Percentiles rank a stretch among this genome's conserved stretches.
phyloP scores from a whole-genome alignment of 2,888 invertebrate genomes.

The Drosophila mayaguana region DNA sequence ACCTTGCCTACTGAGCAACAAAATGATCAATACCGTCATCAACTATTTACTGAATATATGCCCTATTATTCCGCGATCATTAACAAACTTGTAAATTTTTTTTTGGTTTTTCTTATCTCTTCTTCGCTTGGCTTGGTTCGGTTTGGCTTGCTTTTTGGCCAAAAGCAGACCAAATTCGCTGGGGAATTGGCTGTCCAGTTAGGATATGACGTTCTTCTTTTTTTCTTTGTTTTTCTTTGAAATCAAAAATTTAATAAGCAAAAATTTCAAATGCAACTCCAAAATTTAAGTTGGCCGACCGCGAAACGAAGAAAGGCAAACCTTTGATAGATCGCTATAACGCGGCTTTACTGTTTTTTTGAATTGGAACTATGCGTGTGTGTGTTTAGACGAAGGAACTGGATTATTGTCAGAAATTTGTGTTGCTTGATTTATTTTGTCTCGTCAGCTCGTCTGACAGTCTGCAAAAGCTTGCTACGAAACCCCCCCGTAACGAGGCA shows the following conservation, averaged over 20 bases:
- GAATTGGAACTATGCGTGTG: slow-evolving; percentile 42
- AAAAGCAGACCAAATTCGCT: slow-evolving; percentile 9
- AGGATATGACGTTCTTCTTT: neutral
- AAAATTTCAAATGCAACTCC: slow-evolving; percentile 34
- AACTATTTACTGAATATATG: neutral
- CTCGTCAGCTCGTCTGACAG: slow-evolving; percentile 28
- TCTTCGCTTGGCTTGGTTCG: neutral
- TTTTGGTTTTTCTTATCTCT: neutral
- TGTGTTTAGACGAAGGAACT: slow-evolving; percentile 61
- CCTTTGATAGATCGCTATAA: slow-evolving; percentile 30
- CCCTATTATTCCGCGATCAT: too few relatives aligned
- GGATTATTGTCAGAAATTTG: slow-evolving; percentile 50
- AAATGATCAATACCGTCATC: neutral
- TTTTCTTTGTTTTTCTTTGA: neutral
- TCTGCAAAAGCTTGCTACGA: slow-evolving; percentile 42
- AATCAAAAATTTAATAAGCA: slow-evolving; percentile 9
- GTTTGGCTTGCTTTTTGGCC: neutral
- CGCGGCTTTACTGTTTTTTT: slow-evolving; percentile 41
- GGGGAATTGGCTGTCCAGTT: slow-evolving; percentile 2
- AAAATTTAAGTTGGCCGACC: slow-evolving; percentile 36
- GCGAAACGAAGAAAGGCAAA: slow-evolving; percentile 30
- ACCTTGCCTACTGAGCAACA: slow-evolving; percentile 36
- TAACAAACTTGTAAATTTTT: neutral
- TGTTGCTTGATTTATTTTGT: slow-evolving; percentile 40
- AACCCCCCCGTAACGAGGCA: neutral